These are phyloP conservation scores for Mastacembelus armatus DNA, from an alignment of 2,797 vertebrate species.

Conservation along the genomic window DNA sequence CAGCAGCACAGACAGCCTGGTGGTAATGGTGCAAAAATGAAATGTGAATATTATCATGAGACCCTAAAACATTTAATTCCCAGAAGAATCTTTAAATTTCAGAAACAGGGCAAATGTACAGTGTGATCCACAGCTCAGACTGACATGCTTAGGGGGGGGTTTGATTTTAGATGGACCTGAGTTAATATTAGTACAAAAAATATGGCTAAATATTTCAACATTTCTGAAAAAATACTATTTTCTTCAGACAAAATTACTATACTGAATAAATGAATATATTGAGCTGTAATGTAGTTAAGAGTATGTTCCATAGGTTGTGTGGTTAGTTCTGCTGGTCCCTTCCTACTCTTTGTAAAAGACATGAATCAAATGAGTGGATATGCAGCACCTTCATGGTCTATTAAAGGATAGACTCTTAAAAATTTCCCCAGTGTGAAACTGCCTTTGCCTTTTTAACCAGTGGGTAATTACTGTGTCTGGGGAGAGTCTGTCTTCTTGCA, in stretches of 20 bases:
- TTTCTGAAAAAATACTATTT: not conserved
- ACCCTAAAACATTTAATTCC: constrained; percentile 35
- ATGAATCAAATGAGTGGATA: constrained; percentile 35
- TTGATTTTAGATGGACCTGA: constrained; percentile 14
- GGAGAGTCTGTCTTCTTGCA: not conserved
- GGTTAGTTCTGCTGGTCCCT: constrained; percentile 22
- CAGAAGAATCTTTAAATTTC: constrained; percentile 26
- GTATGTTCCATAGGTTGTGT: constrained; percentile 12
- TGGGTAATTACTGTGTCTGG: not conserved
- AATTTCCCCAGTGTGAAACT: constrained; percentile 12
- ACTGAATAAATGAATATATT: constrained; percentile 11
- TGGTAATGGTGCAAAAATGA: constrained; percentile 19
- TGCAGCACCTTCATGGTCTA: constrained; percentile 1
- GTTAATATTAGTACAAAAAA: constrained; percentile 2
- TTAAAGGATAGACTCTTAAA: not conserved
- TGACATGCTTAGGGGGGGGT: not conserved
- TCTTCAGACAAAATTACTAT: constrained; percentile 4
- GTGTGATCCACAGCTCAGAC: constrained; percentile 12
- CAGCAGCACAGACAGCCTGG: not conserved
- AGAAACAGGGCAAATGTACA: constrained; percentile 24
- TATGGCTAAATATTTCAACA: constrained; percentile 1
- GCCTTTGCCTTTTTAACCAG: no score
- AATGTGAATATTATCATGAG: constrained; percentile 34
- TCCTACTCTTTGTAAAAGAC: constrained; percentile 26
- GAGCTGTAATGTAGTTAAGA: constrained; percentile 11